phyloP scores from a whole-genome alignment of 2,797 vertebrate species.

The Phrynocephalus guinanensis region DNA sequence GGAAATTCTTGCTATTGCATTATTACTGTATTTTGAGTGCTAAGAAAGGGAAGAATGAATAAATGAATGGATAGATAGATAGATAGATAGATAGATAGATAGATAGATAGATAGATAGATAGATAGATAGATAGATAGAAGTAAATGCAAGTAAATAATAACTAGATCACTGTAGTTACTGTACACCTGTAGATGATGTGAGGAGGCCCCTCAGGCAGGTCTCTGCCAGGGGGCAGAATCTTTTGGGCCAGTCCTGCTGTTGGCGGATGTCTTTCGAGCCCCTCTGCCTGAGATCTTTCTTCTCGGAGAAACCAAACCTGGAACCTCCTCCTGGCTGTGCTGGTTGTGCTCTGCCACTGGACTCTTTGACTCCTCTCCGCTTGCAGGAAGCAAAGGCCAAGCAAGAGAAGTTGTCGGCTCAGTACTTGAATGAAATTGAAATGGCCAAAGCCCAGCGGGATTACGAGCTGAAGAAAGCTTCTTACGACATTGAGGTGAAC shows the following conservation, averaged over 20 bases:
- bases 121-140: too few species aligned
- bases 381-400: conserved; percentile 90
- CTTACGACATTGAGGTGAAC: conserved; percentile 91
- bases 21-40: background rate
- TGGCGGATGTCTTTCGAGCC: too few species aligned
- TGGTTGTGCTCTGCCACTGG: background rate
- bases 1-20: too few species aligned
- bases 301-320: background rate
- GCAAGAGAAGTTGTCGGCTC: conserved; percentile 92
- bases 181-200: too few species aligned
- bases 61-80: too few species aligned
- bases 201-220: too few species aligned
- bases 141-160: background rate
- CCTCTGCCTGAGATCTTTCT: too few species aligned
- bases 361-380: background rate
- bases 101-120: too few species aligned
- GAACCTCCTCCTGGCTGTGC: background rate
- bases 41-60: background rate
- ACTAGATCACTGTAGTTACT: background rate
- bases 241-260: too few species aligned
- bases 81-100: too few species aligned
- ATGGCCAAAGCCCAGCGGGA: conserved; percentile 95
- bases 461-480: conserved; percentile 91
- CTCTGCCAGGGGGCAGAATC: too few species aligned
- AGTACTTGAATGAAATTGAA: conserved; percentile 93